A percentile compares a stretch with the other conserved stretches of the same genome.
Conservation (phyloP, 2,113 vertebrate genomes). For the Cynocephalus volans region DNA sequence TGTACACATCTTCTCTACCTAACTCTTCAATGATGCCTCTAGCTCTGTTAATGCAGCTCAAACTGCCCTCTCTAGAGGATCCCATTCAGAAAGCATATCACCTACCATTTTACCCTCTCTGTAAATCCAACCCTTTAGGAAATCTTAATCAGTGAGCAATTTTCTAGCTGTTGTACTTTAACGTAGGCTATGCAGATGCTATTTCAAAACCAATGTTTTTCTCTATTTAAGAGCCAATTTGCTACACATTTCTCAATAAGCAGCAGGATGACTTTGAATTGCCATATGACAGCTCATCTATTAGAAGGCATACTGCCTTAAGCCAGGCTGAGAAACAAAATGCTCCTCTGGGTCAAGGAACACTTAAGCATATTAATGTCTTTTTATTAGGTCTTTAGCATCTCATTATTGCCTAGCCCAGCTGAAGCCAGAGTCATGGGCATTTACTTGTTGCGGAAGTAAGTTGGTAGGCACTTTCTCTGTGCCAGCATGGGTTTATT, state of each 20-base stretch:
- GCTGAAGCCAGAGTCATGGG: background rate
- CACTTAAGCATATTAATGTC: background rate
- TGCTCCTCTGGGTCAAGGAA: background rate
- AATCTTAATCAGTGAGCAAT: too few species aligned
- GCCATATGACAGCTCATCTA: background rate
- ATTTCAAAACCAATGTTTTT: background rate
- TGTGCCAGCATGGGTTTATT: background rate
- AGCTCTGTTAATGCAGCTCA: background rate
- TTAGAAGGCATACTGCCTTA: background rate
- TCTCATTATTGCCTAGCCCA: background rate
- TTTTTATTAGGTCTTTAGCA: background rate
- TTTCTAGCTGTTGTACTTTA: too few species aligned
- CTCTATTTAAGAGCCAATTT: background rate
- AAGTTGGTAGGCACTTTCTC: background rate
- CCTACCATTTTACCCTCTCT: background rate
- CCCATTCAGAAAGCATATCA: background rate
- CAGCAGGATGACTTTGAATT: background rate
- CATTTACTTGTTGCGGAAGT: background rate
- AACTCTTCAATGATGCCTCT: fast-evolving
- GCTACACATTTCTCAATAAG: background rate
- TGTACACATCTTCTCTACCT: fast-evolving
- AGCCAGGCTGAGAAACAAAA: background rate
- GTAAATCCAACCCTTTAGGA: background rate
- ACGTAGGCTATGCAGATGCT: background rate
- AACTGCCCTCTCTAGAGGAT: background rate